Percentiles rank a stretch among this genome's conserved stretches.
Evolutionary conservation across 2,888 invertebrate genomes (phyloP).

Genomic region (Cheilosia vernalis): DNA sequence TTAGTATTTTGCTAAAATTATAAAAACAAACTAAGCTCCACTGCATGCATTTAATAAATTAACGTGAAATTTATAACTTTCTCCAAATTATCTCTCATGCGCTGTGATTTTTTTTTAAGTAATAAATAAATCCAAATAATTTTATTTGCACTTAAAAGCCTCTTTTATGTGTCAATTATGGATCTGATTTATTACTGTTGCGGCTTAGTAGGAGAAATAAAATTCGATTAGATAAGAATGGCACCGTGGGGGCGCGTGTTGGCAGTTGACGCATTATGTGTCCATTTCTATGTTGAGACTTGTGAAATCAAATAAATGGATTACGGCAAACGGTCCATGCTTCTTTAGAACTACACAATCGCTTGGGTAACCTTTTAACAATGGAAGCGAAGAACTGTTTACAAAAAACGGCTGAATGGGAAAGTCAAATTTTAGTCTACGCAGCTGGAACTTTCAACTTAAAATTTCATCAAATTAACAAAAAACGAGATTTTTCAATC

Average conservation of each 20-base stretch:
- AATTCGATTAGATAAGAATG: not conserved
- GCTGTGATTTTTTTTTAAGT: not conserved
- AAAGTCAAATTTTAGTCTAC: no score
- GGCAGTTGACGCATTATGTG: not conserved
- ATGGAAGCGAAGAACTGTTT: no score
- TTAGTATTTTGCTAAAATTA: not conserved
- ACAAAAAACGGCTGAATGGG: no score
- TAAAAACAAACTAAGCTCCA: not conserved
- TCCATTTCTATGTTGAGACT: not conserved
- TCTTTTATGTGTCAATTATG: constrained; percentile 13
- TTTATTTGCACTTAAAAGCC: not conserved
- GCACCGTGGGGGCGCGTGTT: not conserved
- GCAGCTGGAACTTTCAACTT: no score
- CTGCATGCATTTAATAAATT: not conserved
- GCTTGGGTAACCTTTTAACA: no score
- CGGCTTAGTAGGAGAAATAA: not conserved
- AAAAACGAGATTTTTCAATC: no score
- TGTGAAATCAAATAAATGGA: no score
- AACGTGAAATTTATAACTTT: not conserved
- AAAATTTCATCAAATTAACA: no score
- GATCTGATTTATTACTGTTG: constrained; percentile 14
- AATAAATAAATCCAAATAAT: constrained; percentile 4
- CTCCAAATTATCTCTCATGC: no score
- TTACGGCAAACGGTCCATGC: no score
- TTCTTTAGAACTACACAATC: no score